These are phyloP conservation scores for Acanthosepion lycidas DNA, from an alignment of 2,888 invertebrate species.

Conservation along the genomic window DNA sequence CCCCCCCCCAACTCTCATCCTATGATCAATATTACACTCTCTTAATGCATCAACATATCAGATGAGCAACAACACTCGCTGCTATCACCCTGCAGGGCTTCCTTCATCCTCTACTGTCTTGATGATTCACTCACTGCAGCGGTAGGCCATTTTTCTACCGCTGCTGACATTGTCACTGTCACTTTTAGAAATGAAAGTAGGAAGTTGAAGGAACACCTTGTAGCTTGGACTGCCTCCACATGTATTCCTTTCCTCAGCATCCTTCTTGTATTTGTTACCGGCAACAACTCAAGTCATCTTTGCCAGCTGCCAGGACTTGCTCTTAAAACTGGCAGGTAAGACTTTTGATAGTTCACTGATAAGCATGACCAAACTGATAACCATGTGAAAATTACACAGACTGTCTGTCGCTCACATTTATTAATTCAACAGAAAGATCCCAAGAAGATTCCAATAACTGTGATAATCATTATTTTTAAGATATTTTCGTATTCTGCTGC, in stretches of 20 bases:
- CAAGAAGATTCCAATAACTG: too few relatives aligned
- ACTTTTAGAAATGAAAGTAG: neutral
- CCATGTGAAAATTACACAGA: neutral
- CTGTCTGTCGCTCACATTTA: neutral
- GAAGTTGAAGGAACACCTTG: neutral
- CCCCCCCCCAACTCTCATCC: neutral
- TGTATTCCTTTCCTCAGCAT: neutral
- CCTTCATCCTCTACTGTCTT: neutral
- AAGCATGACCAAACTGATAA: neutral
- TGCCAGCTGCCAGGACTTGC: neutral
- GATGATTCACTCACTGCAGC: conserved; percentile 9
- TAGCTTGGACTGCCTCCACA: neutral
- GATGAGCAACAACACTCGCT: neutral
- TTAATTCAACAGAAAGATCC: too few relatives aligned
- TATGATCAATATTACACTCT: neutral
- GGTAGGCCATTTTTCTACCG: neutral
- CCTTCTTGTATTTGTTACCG: neutral
- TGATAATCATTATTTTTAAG: too few relatives aligned
- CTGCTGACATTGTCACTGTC: neutral
- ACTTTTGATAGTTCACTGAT: neutral
- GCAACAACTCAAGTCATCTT: neutral
- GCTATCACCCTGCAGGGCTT: too few relatives aligned
- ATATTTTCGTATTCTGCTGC: too few relatives aligned
- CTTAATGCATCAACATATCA: neutral
- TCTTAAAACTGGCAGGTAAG: neutral